Conservation (phyloP, 2,888 invertebrate species). For the Leptogaster cylindrica region DNA sequence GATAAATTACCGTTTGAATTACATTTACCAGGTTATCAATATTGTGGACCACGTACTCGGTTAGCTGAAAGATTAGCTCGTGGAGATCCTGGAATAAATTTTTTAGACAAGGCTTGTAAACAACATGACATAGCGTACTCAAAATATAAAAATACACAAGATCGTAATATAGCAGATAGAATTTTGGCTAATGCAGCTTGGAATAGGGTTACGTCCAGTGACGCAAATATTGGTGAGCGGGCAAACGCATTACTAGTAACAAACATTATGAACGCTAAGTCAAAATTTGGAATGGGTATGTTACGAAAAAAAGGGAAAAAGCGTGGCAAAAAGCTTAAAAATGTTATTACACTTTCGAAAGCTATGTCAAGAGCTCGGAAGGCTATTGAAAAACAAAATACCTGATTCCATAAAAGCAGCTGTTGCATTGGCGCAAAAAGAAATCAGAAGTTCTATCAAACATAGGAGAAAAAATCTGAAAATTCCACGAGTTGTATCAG, state of each 20-base stretch:
- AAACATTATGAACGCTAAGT: no score
- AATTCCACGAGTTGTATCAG: no score
- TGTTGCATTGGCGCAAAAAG: slow-evolving; percentile 2
- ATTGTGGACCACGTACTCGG: slow-evolving; percentile 50
- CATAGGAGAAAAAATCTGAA: no score
- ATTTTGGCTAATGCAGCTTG: no score
- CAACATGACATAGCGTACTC: slow-evolving; percentile 47
- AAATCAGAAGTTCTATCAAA: neutral
- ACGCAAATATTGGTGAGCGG: no score
- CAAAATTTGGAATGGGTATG: no score
- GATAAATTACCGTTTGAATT: slow-evolving; percentile 46
- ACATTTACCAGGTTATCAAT: slow-evolving; percentile 50
- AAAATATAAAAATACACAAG: neutral
- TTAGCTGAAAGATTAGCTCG: slow-evolving; percentile 48
- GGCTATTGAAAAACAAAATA: neutral
- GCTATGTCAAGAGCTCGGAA: neutral
- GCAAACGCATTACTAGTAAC: no score
- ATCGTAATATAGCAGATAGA: slow-evolving; percentile 21
- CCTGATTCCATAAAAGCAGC: slow-evolving; percentile 9
- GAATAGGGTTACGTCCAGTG: no score
- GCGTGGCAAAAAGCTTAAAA: no score
- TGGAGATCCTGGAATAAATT: slow-evolving; percentile 51
- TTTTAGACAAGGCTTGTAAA: slow-evolving; percentile 50
- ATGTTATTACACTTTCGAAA: no score
- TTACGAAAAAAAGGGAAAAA: no score